Conservation (phyloP, 2,113 vertebrate species). For the Aspidoscelis tigris region DNA sequence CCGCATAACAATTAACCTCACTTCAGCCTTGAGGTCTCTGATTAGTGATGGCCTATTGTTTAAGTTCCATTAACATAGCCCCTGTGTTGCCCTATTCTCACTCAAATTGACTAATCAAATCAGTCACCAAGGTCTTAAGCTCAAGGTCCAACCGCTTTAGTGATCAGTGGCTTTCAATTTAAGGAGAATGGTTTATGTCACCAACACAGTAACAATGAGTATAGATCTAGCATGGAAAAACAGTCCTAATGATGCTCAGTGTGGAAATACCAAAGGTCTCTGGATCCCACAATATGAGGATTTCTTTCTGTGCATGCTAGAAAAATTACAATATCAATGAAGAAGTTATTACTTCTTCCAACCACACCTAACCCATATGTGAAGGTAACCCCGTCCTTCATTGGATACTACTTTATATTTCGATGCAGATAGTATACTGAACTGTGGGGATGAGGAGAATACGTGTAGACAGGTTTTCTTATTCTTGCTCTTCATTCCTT, state of each 20-base stretch:
- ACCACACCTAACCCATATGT: slow-evolving; percentile 41
- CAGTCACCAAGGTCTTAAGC: slow-evolving; percentile 79
- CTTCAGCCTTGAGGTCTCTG: slow-evolving; percentile 91
- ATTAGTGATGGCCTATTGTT: slow-evolving; percentile 95
- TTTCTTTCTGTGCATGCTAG: slow-evolving; percentile 48
- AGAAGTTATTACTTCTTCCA: slow-evolving; percentile 41
- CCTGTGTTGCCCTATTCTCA: slow-evolving; percentile 84
- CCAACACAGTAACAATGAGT: slow-evolving; percentile 69
- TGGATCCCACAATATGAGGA: slow-evolving; percentile 60
- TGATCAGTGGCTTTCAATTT: slow-evolving; percentile 68
- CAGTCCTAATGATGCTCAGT: slow-evolving; percentile 68
- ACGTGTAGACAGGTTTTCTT: slow-evolving; percentile 18
- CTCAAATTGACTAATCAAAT: slow-evolving; percentile 87
- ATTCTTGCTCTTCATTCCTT: slow-evolving; percentile 41
- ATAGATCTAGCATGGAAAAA: slow-evolving; percentile 60
- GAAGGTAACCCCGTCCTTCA: slow-evolving; percentile 49
- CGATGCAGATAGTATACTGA: slow-evolving; percentile 57
- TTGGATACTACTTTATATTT: slow-evolving; percentile 57
- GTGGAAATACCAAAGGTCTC: slow-evolving; percentile 57
- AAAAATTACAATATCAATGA: slow-evolving; percentile 71
- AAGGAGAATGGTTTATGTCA: slow-evolving; percentile 74
- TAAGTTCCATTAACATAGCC: slow-evolving; percentile 86
- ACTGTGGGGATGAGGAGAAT: slow-evolving; percentile 28
- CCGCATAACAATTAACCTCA: slow-evolving; percentile 94
- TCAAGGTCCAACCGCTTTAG: slow-evolving; percentile 73